Evolutionary conservation across 2,888 invertebrate species (phyloP).

Genomic region (Plebejus argus): DNA sequence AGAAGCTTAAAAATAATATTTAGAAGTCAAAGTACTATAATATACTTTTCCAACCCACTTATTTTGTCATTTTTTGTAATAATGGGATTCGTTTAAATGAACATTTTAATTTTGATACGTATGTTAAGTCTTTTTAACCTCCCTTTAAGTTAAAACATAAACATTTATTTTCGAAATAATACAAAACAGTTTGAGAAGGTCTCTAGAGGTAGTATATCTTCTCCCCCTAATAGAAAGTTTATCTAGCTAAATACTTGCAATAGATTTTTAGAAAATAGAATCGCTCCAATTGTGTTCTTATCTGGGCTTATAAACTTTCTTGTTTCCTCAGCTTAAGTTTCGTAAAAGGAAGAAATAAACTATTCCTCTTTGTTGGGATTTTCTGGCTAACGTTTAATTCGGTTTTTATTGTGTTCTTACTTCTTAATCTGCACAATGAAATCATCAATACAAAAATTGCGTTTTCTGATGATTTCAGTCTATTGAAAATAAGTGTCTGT

Average conservation of each 20-base stretch:
- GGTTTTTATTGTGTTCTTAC: neutral
- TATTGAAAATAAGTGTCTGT: too few species aligned
- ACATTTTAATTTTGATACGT: too few species aligned
- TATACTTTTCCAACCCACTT: too few species aligned
- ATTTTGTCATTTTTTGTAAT: too few species aligned
- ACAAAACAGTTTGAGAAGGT: too few species aligned
- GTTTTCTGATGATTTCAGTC: too few species aligned
- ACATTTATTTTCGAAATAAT: too few species aligned
- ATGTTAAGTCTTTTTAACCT: too few species aligned
- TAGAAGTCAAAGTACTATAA: too few species aligned
- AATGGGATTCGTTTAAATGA: too few species aligned
- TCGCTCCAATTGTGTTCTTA: neutral
- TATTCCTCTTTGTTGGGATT: neutral
- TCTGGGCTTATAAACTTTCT: constrained; percentile 7
- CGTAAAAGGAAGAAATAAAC: neutral
- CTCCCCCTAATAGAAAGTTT: neutral
- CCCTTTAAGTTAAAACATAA: too few species aligned
- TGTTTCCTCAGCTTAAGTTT: neutral
- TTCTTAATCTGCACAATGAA: neutral
- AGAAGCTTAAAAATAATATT: too few species aligned
- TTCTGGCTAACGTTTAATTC: neutral
- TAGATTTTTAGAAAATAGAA: constrained; percentile 19
- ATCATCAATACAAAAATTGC: neutral
- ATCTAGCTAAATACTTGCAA: neutral
- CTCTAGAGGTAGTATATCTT: neutral